A percentile compares a stretch with the other conserved stretches of the same genome.
Conservation (phyloP, 2,113 vertebrate species). For the Lucifuga dentata region DNA sequence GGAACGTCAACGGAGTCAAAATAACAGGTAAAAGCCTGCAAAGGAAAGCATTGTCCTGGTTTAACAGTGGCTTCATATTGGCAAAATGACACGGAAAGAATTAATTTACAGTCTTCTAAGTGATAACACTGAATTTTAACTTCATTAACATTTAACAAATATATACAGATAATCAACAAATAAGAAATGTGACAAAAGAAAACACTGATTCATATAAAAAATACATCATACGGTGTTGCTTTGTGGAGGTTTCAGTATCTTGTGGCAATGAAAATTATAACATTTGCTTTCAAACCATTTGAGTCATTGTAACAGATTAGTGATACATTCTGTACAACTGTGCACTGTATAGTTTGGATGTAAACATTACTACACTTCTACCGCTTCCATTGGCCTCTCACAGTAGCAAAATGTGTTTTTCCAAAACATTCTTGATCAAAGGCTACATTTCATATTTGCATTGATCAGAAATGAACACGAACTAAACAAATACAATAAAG, state of each 20-base stretch:
- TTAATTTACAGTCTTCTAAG: slow-evolving; percentile 58
- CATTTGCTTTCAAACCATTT: slow-evolving; percentile 31
- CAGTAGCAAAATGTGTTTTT: slow-evolving; percentile 28
- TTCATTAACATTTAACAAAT: slow-evolving; percentile 66
- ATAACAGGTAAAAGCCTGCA: slow-evolving; percentile 24
- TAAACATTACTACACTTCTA: slow-evolving; percentile 62
- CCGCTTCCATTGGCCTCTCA: slow-evolving; percentile 42
- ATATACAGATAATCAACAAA: slow-evolving; percentile 75
- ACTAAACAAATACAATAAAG: slow-evolving; percentile 42
- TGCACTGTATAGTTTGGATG: slow-evolving; percentile 37
- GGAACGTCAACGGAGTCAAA: slow-evolving; percentile 31
- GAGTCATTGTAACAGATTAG: slow-evolving; percentile 46
- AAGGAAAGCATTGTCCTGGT: slow-evolving; percentile 41
- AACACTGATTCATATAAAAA: slow-evolving; percentile 66
- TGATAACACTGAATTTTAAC: slow-evolving; percentile 71
- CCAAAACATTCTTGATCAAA: slow-evolving; percentile 15
- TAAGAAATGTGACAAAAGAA: slow-evolving; percentile 60
- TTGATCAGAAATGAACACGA: slow-evolving; percentile 62
- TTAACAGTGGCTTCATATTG: slow-evolving; percentile 45
- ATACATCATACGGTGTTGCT: slow-evolving; percentile 36
- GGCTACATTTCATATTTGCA: slow-evolving; percentile 59
- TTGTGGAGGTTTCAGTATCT: slow-evolving; percentile 58
- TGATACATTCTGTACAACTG: slow-evolving; percentile 31
- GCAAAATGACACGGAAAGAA: slow-evolving; percentile 38
- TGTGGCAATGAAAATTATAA: slow-evolving; percentile 51